phyloP scores from a whole-genome alignment of 23 tunicate species.

The Trididemnum nubilum region DNA sequence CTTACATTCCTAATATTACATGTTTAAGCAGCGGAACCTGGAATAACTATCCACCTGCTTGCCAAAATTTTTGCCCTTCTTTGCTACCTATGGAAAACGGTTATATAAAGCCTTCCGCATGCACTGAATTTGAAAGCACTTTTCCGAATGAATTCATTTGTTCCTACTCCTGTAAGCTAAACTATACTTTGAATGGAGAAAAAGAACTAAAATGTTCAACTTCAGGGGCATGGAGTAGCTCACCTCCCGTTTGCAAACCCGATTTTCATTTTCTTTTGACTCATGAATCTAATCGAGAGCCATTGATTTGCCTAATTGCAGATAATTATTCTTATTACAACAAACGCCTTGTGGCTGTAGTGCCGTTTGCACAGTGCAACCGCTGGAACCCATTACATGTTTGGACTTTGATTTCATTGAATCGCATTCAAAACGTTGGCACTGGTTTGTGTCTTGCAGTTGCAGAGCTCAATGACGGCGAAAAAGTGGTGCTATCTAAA shows the following conservation, averaged over 20 bases:
- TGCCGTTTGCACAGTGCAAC: background rate
- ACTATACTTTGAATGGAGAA: background rate
- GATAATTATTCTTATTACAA: background rate
- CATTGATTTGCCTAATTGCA: background rate
- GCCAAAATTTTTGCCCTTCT: slow-evolving; percentile 6
- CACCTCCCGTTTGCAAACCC: background rate
- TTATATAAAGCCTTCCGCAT: background rate
- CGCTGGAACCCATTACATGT: background rate
- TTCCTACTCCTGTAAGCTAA: background rate
- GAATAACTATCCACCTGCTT: background rate
- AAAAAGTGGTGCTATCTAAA: background rate
- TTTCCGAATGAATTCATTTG: background rate
- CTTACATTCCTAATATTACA: background rate
- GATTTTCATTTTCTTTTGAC: background rate
- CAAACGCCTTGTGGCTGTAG: background rate
- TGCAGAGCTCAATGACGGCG: background rate
- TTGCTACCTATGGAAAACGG: background rate
- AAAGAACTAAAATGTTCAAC: background rate
- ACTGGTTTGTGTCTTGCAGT: slow-evolving; percentile 4
- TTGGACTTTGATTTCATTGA: background rate
- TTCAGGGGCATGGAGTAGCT: background rate
- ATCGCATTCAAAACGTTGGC: background rate
- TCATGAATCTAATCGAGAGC: background rate
- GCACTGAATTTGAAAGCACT: background rate
- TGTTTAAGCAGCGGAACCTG: background rate